These are phyloP conservation scores for Eilema griseolum DNA, from an alignment of 2,888 invertebrate genomes.

Conservation along the genomic window DNA sequence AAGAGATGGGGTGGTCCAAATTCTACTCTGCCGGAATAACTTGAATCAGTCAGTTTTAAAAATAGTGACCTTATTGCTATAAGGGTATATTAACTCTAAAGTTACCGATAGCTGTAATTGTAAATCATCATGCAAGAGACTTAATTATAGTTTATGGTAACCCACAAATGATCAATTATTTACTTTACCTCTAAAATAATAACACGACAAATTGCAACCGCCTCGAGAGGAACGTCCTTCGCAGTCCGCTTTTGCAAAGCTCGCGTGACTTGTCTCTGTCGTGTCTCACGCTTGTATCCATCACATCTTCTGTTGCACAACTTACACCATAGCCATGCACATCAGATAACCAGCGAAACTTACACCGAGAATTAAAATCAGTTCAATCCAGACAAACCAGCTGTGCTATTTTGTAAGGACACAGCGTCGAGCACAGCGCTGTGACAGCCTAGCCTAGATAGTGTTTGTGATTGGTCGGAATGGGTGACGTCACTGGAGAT, in stretches of 20 bases:
- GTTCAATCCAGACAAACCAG: too few relatives aligned
- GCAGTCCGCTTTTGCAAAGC: conserved; percentile 27
- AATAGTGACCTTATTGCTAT: too few relatives aligned
- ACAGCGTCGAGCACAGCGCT: too few relatives aligned
- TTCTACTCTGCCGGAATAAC: too few relatives aligned
- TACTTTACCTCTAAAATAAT: conserved; percentile 8
- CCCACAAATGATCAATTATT: neutral
- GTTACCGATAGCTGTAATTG: neutral
- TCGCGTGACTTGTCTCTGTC: conserved; percentile 35
- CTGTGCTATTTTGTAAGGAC: too few relatives aligned
- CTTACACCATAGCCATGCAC: conserved; percentile 1
- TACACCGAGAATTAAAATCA: too few relatives aligned
- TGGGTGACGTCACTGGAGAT: too few relatives aligned
- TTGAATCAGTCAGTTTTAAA: too few relatives aligned
- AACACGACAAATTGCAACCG: conserved; percentile 9
- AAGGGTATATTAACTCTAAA: neutral
- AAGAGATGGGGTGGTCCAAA: too few relatives aligned
- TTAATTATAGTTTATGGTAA: neutral
- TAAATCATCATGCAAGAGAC: neutral
- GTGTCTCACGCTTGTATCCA: conserved; percentile 44
- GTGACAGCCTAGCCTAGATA: too few relatives aligned
- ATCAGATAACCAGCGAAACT: neutral
- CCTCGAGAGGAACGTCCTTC: conserved; percentile 19
- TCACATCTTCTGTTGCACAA: conserved; percentile 29
- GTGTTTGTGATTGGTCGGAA: too few relatives aligned